A percentile compares a stretch with the other conserved stretches of the same genome.
phyloP scores from a whole-genome alignment of 2,888 invertebrate species.

The Epicampocera succincta region DNA sequence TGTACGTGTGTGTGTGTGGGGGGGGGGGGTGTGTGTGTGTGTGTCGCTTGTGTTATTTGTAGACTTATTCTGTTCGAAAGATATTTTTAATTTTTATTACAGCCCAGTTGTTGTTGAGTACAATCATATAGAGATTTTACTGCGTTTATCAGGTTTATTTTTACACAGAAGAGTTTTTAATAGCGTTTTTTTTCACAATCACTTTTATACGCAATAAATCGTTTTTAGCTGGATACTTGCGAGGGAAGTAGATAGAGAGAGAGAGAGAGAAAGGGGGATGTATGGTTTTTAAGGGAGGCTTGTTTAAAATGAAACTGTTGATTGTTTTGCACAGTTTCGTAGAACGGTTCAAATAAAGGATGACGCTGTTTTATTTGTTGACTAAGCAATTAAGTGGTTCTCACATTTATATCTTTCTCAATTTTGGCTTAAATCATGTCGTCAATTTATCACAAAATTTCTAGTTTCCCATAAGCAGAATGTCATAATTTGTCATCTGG shows the following conservation, averaged over 20 bases:
- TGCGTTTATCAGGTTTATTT: background rate
- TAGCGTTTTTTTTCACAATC: background rate
- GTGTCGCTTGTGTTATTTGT: conserved; percentile 1
- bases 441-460: conserved; percentile 11
- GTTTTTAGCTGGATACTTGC: background rate
- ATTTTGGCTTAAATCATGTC: background rate
- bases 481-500: conserved; percentile 55
- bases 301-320: conserved; percentile 25
- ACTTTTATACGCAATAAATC: conserved; percentile 1
- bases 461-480: conserved; percentile 61
- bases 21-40: background rate
- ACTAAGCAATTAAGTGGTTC: conserved; percentile 3
- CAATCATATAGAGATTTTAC: conserved; percentile 17
- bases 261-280: background rate
- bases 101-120: conserved; percentile 38
- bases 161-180: background rate
- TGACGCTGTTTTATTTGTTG: conserved; percentile 13
- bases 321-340: conserved; percentile 16
- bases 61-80: background rate
- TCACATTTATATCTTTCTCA: background rate
- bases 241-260: background rate
- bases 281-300: background rate
- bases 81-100: conserved; percentile 40
- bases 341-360: conserved; percentile 28
- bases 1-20: no score